phyloP scores from a whole-genome alignment of 2,797 vertebrate species.

The Falco novaeseelandiae region DNA sequence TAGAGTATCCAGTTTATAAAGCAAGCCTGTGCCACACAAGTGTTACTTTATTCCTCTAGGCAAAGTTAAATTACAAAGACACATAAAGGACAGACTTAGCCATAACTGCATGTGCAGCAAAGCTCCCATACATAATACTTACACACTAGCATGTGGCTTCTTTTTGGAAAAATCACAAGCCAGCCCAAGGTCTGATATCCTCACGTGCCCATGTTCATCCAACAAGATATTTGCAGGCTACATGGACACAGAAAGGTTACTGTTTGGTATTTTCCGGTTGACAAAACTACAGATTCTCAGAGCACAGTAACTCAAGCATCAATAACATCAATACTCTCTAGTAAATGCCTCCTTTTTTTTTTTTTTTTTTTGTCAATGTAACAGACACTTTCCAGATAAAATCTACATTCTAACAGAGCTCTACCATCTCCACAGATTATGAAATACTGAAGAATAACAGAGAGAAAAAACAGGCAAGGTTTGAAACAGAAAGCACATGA shows the following conservation, averaged over 20 bases:
- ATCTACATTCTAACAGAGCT: background rate
- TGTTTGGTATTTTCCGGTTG: background rate
- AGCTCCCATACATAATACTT: slow-evolving; percentile 56
- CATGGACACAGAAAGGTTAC: background rate
- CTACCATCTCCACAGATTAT: background rate
- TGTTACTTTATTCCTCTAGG: background rate
- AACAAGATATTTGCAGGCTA: slow-evolving; percentile 96
- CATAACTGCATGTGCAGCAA: background rate
- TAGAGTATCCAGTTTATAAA: background rate
- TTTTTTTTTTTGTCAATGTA: background rate
- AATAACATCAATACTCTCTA: background rate
- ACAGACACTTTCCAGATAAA: background rate
- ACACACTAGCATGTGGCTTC: slow-evolving; percentile 98
- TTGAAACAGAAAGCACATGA: background rate
- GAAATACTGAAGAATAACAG: background rate
- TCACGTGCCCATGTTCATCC: slow-evolving; percentile 93
- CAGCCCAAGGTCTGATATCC: slow-evolving; percentile 96
- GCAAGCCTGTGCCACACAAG: background rate
- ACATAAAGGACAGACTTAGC: background rate
- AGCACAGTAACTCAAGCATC: background rate
- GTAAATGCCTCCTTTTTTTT: background rate
- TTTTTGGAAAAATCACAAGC: slow-evolving; percentile 98
- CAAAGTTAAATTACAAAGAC: background rate
- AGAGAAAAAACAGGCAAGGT: background rate
- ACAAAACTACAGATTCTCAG: background rate